phyloP scores from a whole-genome alignment of 2,888 invertebrate species.

The Hyles lineata region DNA sequence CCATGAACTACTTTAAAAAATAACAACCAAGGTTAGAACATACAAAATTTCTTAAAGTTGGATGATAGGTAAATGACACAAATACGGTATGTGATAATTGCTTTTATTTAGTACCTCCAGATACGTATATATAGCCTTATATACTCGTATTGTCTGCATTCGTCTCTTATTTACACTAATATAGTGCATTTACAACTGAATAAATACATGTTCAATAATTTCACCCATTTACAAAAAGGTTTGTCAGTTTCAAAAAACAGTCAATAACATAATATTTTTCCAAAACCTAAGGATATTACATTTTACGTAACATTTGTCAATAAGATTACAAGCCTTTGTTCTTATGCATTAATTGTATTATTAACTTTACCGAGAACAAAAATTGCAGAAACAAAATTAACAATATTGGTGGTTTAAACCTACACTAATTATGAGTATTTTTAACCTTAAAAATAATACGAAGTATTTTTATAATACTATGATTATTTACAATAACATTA shows the following conservation, averaged over 20 bases:
- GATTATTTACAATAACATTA: conserved; percentile 70
- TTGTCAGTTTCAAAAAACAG: conserved; percentile 26
- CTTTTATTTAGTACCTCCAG: conserved; percentile 64
- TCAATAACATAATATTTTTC: conserved; percentile 18
- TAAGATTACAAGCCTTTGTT: conserved; percentile 14
- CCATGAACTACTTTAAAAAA: no score
- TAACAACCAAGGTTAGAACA: no score
- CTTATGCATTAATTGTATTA: conserved; percentile 28
- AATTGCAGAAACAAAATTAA: conserved; percentile 22
- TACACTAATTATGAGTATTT: conserved; percentile 76
- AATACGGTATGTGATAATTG: conserved; percentile 16
- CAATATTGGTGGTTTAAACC: conserved; percentile 62
- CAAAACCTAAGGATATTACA: conserved; percentile 1
- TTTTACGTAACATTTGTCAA: conserved; percentile 10
- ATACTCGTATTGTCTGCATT: conserved; percentile 47
- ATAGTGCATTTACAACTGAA: conserved; percentile 76
- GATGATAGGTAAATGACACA: conserved; percentile 15
- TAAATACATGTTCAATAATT: conserved; percentile 55
- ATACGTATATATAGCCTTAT: conserved; percentile 63
- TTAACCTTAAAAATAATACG: conserved; percentile 66
- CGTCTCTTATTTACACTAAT: conserved; percentile 80
- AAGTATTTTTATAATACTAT: conserved; percentile 61
- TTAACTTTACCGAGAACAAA: conserved; percentile 9
- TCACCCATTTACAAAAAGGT: conserved; percentile 15
- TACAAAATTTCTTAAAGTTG: background rate